A percentile compares a stretch with the other conserved stretches of the same genome.
These are phyloP conservation scores for Muschampia plurimacula DNA, from an alignment of 2,888 invertebrate genomes.

Conservation along the genomic window DNA sequence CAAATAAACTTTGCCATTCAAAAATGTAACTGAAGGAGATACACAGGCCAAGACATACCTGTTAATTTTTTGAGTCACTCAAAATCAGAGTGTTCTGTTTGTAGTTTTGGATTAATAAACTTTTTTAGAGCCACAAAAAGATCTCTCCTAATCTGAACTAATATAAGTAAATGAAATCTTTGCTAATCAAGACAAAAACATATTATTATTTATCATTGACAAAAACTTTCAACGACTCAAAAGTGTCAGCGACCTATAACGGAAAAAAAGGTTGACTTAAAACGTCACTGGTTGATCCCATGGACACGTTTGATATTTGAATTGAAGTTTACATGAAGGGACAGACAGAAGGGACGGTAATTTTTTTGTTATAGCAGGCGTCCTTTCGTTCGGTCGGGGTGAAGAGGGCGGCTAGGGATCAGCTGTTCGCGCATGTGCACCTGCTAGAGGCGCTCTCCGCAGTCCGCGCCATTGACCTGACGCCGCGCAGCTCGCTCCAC, in stretches of 20 bases:
- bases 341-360: conserved; percentile 51
- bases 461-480: too few relatives aligned
- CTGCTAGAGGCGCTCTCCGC: conserved; percentile 59
- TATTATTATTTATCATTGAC: not conserved
- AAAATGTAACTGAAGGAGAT: not conserved
- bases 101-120: not conserved
- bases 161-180: not conserved
- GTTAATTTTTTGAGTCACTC: too few relatives aligned
- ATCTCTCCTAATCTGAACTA: not conserved
- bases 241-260: conserved; percentile 3
- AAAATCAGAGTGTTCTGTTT: not conserved
- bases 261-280: not conserved
- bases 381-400: conserved; percentile 22
- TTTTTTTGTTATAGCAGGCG: conserved; percentile 54
- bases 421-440: conserved; percentile 84
- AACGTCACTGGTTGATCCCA: not conserved
- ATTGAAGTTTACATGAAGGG: conserved; percentile 33
- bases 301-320: not conserved
- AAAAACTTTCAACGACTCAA: not conserved
- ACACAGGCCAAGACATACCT: too few relatives aligned
- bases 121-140: too few relatives aligned
- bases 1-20: not conserved
- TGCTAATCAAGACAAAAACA: not conserved
- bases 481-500: conserved; percentile 42
- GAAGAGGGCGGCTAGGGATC: conserved; percentile 57